Base-by-base conservation (phyloP, 2,113 vertebrate species). In the Mobula birostris region DNA sequence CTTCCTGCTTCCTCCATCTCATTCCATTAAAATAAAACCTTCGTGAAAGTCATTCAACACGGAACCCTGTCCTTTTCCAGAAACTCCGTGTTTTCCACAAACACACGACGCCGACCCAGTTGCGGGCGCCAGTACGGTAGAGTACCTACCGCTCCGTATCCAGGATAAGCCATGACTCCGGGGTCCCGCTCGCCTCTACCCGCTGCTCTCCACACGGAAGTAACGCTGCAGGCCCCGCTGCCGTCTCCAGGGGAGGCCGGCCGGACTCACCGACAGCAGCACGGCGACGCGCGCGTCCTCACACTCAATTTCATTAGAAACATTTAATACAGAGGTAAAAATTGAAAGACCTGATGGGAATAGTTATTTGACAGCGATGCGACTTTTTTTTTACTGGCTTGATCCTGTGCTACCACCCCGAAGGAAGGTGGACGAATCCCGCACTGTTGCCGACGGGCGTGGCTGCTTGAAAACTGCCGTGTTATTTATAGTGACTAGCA, bases 121-220 rank as follows among this genome's bases (percentile, higher is more conserved):
- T 36, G 36, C 36, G 36, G 0, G 29, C 6, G 14, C 85, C 6
- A 7, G n/a, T 36, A 36, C 36, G 36, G 36, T 36, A 36, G 36
- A 36, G 36, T 66, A 90, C 85, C n/a, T 68, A 90, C 85, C 85
- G 61, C 61, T 5, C 85, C 85, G 7, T 90, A 90, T 32, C 85
- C 85, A 66, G 85, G 85, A 90, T 90, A 90, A 90, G 85, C 85
- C 85, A 90, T 90, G 15, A 2, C 77, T 90, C 5, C 29, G 12
- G 7, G 27, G 5, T 2, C 15, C 11, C 77, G n/a, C 77, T 77
- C 27, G 7, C 24, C 4, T 21, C 0, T 2, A 15, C 77, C 77
- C 77, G 11, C 29, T 9, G 9, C 2, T 78, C 77, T 8, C 77
- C 24, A 77, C 76, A 12, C 76, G 76, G 76, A 77, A 77, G 76